Evolutionary conservation across 2,113 vertebrate species (phyloP).

Genomic region (Gobio gobio): DNA sequence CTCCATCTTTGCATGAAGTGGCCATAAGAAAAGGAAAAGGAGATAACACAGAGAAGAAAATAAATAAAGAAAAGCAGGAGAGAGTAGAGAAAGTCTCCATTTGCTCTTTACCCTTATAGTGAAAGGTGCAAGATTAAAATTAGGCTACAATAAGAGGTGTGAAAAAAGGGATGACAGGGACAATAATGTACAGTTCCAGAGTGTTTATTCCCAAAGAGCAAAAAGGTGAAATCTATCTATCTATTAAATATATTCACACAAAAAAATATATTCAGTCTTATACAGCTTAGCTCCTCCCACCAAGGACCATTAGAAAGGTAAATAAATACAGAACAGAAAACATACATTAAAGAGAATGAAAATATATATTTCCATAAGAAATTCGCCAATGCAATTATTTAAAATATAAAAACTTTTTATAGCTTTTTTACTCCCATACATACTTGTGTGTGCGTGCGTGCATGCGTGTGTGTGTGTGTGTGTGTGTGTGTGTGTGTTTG

Average conservation of each 20-base stretch:
- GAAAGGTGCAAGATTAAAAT: not conserved
- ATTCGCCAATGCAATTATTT: not conserved
- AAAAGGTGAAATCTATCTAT: too few species aligned
- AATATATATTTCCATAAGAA: not conserved
- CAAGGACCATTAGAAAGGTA: not conserved
- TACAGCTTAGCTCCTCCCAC: not conserved
- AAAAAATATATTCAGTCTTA: too few species aligned
- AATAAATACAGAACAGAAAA: not conserved
- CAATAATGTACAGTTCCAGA: not conserved
- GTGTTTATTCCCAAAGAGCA: not conserved
- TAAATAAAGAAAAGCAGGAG: constrained; percentile 1
- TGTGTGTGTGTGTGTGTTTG: too few species aligned
- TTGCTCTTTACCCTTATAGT: not conserved
- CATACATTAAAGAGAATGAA: not conserved
- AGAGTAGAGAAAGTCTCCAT: not conserved
- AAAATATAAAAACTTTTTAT: not conserved
- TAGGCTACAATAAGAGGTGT: not conserved
- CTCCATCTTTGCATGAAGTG: constrained; percentile 32
- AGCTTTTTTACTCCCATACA: too few species aligned
- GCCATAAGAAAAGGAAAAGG: not conserved
- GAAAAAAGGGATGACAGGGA: not conserved
- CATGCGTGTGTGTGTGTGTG: too few species aligned
- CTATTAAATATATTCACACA: too few species aligned
- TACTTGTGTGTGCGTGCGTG: too few species aligned
- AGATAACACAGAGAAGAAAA: not conserved